Evolutionary conservation across 2,113 vertebrate genomes (phyloP).

Genomic region (Ptychochromis oligacanthus): DNA sequence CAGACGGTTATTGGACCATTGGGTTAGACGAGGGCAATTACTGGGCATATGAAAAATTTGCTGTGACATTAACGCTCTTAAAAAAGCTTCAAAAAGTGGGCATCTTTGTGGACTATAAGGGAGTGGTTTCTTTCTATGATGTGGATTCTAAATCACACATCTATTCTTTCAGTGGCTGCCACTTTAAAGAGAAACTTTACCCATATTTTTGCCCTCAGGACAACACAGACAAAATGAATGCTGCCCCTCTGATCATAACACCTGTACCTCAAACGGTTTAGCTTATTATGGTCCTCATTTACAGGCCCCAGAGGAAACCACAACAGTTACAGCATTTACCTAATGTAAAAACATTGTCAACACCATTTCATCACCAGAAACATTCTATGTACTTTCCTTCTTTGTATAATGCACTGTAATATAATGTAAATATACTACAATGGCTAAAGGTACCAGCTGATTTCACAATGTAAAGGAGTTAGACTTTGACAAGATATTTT

Average conservation of each 20-base stretch:
- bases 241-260: conserved; percentile 20
- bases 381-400: background rate
- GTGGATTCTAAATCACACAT: conserved; percentile 54
- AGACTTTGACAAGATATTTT: accelerated
- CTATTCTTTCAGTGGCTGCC: conserved; percentile 73
- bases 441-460: background rate
- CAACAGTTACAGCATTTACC: background rate
- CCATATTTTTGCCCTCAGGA: conserved; percentile 71
- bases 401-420: background rate
- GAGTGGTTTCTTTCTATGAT: conserved; percentile 82
- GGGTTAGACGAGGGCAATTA: background rate
- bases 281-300: background rate
- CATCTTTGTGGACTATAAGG: conserved; percentile 80
- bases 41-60: background rate
- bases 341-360: background rate
- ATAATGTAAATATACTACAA: background rate
- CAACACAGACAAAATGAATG: background rate
- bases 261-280: conserved; percentile 11
- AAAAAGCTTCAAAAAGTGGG: conserved; percentile 74
- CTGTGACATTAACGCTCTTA: conserved; percentile 33
- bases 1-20: conserved; percentile 54
- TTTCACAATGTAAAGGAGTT: background rate
- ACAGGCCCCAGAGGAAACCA: background rate
- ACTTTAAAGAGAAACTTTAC: conserved; percentile 77
- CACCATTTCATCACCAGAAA: background rate